phyloP scores from a whole-genome alignment of 2,113 vertebrate species.

The Corythornis vintsioides region DNA sequence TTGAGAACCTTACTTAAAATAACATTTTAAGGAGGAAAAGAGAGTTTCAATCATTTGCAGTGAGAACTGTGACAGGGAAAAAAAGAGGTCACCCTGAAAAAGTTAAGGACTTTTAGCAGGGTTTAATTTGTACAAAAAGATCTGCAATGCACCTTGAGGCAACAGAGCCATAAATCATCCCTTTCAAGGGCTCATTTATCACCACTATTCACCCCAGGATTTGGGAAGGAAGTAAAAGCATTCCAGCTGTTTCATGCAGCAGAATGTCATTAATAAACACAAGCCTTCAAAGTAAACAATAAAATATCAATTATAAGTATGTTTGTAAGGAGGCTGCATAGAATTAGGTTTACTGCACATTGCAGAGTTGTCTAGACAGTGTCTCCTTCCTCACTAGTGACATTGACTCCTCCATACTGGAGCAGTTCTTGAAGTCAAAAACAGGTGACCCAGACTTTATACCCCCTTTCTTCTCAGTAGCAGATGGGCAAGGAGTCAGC shows the following conservation, averaged over 20 bases:
- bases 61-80: conserved; percentile 5
- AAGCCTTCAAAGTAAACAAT: conserved; percentile 50
- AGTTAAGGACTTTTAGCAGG: conserved; percentile 41
- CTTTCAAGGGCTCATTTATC: conserved; percentile 62
- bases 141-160: conserved; percentile 43
- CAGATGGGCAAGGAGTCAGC: neutral
- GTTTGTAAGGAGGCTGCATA: neutral
- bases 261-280: conserved; percentile 42
- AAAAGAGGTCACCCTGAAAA: conserved; percentile 61
- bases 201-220: neutral
- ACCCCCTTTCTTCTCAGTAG: neutral
- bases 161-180: conserved; percentile 54
- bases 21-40: conserved; percentile 7
- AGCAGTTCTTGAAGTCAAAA: neutral
- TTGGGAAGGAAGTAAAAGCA: conserved; percentile 3
- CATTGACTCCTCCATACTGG: neutral
- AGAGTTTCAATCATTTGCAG: neutral
- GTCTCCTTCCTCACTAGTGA: neutral
- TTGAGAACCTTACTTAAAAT: neutral
- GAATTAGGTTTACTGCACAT: neutral
- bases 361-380: neutral
- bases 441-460: neutral
- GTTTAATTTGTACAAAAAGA: conserved; percentile 60
- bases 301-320: conserved; percentile 30
- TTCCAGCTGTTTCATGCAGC: conserved; percentile 26